These are phyloP conservation scores for Scolanthus callimorphus DNA, from an alignment of 92 coral and sea anemone species.

Conservation along the genomic window DNA sequence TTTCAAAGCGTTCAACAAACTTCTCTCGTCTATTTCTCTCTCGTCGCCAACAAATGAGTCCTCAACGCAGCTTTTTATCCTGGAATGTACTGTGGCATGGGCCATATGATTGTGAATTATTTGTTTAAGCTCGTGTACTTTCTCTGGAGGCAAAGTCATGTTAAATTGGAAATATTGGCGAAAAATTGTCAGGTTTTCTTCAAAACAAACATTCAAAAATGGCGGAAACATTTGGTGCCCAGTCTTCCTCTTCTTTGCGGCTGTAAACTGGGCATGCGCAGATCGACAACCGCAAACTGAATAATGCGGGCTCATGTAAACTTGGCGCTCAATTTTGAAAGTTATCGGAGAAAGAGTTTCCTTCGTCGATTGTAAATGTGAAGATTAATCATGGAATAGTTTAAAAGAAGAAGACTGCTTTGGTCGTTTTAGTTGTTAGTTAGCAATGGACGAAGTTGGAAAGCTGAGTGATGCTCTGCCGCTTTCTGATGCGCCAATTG, in stretches of 20 bases:
- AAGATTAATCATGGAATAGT: too few relatives aligned
- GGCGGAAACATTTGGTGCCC: slow-evolving; percentile 36
- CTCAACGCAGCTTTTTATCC: slow-evolving; percentile 84
- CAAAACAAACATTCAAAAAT: slow-evolving; percentile 47
- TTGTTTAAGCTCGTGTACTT: slow-evolving; percentile 93
- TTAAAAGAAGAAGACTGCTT: too few relatives aligned
- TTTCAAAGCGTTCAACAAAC: slow-evolving; percentile 68
- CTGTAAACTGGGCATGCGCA: too few relatives aligned
- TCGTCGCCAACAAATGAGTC: slow-evolving; percentile 82
- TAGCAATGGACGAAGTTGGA: slow-evolving; percentile 84
- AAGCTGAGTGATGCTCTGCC: slow-evolving; percentile 97
- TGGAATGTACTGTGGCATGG: slow-evolving; percentile 89
- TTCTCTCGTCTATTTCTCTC: slow-evolving; percentile 65
- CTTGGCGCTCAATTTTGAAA: too few relatives aligned
- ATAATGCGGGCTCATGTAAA: slow-evolving; percentile 45
- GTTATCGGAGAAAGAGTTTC: too few relatives aligned
- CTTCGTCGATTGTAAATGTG: too few relatives aligned
- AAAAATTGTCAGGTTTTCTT: background rate
- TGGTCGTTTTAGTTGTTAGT: too few relatives aligned
- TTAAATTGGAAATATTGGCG: slow-evolving; percentile 2
- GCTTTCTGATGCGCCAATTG: slow-evolving; percentile 39
- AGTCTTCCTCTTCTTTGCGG: slow-evolving; percentile 2
- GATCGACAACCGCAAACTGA: too few relatives aligned
- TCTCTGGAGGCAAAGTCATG: slow-evolving; percentile 92
- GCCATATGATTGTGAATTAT: slow-evolving; percentile 91